Conservation (phyloP, 2,797 vertebrate species). For the Sebastolobus alascanus region DNA sequence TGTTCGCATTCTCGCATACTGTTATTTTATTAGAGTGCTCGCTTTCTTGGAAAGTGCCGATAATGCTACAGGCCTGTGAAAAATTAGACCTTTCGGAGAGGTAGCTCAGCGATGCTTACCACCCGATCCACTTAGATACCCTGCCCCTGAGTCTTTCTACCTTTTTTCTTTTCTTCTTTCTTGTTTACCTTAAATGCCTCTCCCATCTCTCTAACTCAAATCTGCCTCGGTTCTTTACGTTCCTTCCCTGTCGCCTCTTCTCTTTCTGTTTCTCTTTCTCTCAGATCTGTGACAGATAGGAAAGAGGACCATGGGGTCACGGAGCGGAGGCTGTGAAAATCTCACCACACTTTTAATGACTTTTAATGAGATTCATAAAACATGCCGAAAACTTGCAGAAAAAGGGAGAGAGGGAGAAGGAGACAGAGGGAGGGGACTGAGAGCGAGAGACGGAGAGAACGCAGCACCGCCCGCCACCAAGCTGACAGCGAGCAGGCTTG, state of each 20-base stretch:
- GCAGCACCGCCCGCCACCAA: conserved; percentile 79
- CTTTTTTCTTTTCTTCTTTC: conserved; percentile 28
- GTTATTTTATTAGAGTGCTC: conserved; percentile 55
- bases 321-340: conserved; percentile 81
- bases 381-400: conserved; percentile 84
- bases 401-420: conserved; percentile 53
- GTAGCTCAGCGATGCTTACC: conserved; percentile 36
- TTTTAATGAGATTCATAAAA: conserved; percentile 89
- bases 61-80: conserved; percentile 42
- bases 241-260: background rate
- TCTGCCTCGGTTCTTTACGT: conserved; percentile 14
- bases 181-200: conserved; percentile 59
- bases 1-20: conserved; percentile 47
- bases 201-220: conserved; percentile 34
- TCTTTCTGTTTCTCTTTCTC: conserved; percentile 34
- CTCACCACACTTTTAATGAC: conserved; percentile 88
- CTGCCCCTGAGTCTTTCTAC: conserved; percentile 20
- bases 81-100: conserved; percentile 51
- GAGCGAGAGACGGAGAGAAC: conserved; percentile 57
- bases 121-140: conserved; percentile 49
- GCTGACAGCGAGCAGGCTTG: conserved; percentile 89
- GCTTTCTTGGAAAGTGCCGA: conserved; percentile 53
- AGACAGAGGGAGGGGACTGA: conserved; percentile 55
- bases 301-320: conserved; percentile 63
- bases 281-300: conserved; percentile 63